A percentile compares a stretch with the other conserved stretches of the same genome.
Evolutionary conservation across 2,888 invertebrate genomes (phyloP).

Genomic region (Noctua janthina): DNA sequence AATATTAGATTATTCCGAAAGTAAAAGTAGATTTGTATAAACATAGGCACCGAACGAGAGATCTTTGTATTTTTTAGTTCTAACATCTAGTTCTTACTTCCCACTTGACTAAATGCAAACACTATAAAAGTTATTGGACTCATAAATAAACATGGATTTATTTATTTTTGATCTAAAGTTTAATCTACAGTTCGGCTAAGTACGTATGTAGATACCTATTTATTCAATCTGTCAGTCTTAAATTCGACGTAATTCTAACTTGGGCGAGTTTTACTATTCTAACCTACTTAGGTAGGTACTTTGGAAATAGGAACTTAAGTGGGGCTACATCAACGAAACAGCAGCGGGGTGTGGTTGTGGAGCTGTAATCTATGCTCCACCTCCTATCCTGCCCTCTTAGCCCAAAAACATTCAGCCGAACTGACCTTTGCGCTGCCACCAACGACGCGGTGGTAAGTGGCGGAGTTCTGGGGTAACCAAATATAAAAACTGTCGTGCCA

Average conservation of each 20-base stretch:
- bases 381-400: neutral
- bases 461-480: neutral
- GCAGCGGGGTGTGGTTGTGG: neutral
- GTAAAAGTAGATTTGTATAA: constrained; percentile 13
- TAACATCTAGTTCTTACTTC: neutral
- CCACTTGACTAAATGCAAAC: constrained; percentile 9
- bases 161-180: constrained; percentile 18
- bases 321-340: neutral
- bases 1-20: neutral
- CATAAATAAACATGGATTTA: constrained; percentile 17
- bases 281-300: neutral
- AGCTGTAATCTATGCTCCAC: neutral
- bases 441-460: neutral
- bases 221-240: neutral
- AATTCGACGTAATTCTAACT: neutral
- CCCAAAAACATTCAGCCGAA: neutral
- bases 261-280: neutral
- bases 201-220: neutral
- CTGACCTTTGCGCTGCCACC: neutral
- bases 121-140: constrained; percentile 13
- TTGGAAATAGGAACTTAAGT: neutral
- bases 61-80: constrained; percentile 7
- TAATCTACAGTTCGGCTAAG: neutral
- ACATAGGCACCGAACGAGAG: neutral
- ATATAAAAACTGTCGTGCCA: neutral